Base-by-base conservation (phyloP, 2,113 vertebrate species). In the Galemys pyrenaicus region DNA sequence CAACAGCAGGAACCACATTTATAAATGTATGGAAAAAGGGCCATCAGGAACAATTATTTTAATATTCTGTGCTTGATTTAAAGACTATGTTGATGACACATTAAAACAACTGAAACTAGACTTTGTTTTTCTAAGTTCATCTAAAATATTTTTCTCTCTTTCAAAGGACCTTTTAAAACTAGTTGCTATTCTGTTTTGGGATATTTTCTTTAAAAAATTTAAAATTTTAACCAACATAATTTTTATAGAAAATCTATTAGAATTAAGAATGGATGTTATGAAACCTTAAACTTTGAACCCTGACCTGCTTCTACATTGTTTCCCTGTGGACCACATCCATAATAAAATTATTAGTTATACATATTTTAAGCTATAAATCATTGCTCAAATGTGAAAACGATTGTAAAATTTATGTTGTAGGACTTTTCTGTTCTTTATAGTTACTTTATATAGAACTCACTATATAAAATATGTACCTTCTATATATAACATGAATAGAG, bases 201-300 rank as follows among this genome's bases (percentile, higher is more conserved):
- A 64, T 44, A 71, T 90, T 94, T 78, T 79, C 35, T 51, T 84
- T 35, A 41, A 89, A 83, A 65, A 80, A 82, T 49, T 64, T 73
- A 81, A 81, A 15, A 46, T 67, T 93, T 24, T 54, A 64, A 44
- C 15, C 7, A 44, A 56, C 17, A n/a, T 60, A 41, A 70, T 26
- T 87, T 80, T 73, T 35, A 54, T 22, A 64, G 65, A 41, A 44
- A 87, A 80, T 46, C 19, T 68, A 15, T 68, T 49, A 89, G 19
- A 13, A 60, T 60, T 24, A 62, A 62, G 60, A 62, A 78, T 84
- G 28, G 8, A 62, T 78, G 77, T 70, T 51, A 64, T 84, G 54
- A 84, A 90, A 54, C 3, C 37, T 84, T 22, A 84, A 10, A 5
- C 35, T 90, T 90, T 7, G 54, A 62, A 94, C 28, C 6, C 26